phyloP scores from a whole-genome alignment of 1,140 invertebrate genomes.

The Chrysoperla carnea region DNA sequence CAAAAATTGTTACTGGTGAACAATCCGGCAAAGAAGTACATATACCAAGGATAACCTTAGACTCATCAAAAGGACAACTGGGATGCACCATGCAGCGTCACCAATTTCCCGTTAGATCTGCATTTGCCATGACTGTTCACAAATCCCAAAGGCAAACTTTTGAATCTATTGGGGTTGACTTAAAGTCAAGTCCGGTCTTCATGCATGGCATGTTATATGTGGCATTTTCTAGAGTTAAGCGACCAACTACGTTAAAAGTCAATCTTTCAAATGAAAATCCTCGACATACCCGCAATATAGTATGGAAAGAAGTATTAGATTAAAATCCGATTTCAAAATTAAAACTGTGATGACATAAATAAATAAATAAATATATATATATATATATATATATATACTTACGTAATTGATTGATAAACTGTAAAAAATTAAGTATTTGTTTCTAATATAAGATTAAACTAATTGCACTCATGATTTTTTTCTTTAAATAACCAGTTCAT shows the following conservation, averaged over 20 bases:
- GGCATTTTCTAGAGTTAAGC: constrained; percentile 7
- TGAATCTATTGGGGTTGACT: constrained; percentile 4
- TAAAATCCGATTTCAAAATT: no score
- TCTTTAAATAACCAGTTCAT: no score
- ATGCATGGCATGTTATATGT: constrained; percentile 6
- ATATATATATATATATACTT: no score
- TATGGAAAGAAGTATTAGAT: constrained; percentile 1
- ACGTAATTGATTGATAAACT: no score
- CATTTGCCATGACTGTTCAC: no score
- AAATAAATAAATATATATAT: no score
- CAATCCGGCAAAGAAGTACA: constrained; percentile 6
- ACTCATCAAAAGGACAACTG: constrained; percentile 1
- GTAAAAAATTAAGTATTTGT: no score
- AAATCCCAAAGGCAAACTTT: neutral
- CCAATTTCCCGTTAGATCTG: neutral
- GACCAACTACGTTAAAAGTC: constrained; percentile 5
- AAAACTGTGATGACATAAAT: no score
- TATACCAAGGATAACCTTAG: constrained; percentile 2
- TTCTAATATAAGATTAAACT: no score
- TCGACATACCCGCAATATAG: constrained; percentile 1
- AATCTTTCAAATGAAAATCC: constrained; percentile 4
- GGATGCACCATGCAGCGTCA: constrained; percentile 4
- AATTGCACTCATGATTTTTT: no score
- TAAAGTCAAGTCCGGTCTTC: constrained; percentile 4
- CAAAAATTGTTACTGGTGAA: constrained; percentile 7